phyloP scores from a whole-genome alignment of 2,797 vertebrate genomes.

The Clarias platycephalus region DNA sequence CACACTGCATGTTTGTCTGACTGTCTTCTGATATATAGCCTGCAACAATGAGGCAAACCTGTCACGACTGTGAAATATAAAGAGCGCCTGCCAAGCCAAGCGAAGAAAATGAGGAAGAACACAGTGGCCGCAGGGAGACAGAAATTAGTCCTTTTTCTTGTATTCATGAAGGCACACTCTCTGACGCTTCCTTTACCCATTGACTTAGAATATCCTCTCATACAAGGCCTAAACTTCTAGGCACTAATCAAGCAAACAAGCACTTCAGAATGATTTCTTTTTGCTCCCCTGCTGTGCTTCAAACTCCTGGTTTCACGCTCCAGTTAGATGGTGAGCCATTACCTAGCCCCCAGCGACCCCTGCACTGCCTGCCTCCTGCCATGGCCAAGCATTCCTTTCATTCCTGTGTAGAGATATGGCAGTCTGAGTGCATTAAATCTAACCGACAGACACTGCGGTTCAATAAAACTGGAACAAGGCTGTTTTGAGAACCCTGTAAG shows the following conservation, averaged over 20 bases:
- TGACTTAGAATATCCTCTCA: not conserved
- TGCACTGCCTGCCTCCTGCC: constrained; percentile 3
- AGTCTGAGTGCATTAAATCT: not conserved
- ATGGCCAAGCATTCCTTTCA: constrained; percentile 31
- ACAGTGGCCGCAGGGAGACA: not conserved
- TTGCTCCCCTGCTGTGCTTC: constrained; percentile 30
- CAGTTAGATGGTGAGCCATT: constrained; percentile 52
- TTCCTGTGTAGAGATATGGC: constrained; percentile 21
- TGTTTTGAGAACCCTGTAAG: not conserved
- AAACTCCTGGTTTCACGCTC: constrained; percentile 49
- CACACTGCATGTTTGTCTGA: constrained; percentile 3
- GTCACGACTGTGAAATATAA: constrained; percentile 34
- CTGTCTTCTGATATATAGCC: constrained; percentile 16
- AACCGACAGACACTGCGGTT: not conserved
- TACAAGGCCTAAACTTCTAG: not conserved
- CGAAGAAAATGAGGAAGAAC: constrained; percentile 16
- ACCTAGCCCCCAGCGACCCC: constrained; percentile 31
- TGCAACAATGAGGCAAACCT: constrained; percentile 27
- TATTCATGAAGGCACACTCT: not conserved
- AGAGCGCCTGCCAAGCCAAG: not conserved
- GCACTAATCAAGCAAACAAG: constrained; percentile 23
- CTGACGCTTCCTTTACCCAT: not conserved
- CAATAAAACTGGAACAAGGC: not conserved
- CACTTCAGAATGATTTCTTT: constrained; percentile 7
- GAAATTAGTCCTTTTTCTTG: not conserved